Evolutionary conservation across 2,888 invertebrate genomes (phyloP).

Genomic region (Orthonevra nobilis): DNA sequence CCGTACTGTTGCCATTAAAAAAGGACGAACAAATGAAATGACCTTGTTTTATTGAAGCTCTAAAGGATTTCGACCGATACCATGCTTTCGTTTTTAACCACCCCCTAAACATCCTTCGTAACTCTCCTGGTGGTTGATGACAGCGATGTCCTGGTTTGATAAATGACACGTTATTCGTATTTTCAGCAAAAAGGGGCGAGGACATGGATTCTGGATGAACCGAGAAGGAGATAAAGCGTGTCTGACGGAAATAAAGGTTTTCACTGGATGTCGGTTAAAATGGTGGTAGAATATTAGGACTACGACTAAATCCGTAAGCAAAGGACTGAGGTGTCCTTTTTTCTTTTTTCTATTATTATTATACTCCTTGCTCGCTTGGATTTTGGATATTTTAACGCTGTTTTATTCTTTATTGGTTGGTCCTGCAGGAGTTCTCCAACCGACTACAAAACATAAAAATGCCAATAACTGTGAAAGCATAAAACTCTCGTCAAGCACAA

Average conservation of each 20-base stretch:
- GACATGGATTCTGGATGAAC: not conserved
- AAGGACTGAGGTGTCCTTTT: slow-evolving; percentile 40
- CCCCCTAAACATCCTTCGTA: slow-evolving; percentile 35
- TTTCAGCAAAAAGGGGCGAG: slow-evolving; percentile 26
- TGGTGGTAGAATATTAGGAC: slow-evolving; percentile 37
- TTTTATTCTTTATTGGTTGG: slow-evolving; percentile 17
- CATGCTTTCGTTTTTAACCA: no score
- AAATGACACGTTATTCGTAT: slow-evolving; percentile 66
- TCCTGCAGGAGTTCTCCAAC: slow-evolving; percentile 14
- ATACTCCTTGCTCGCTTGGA: slow-evolving; percentile 32
- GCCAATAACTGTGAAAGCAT: slow-evolving; percentile 37
- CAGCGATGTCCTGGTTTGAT: slow-evolving; percentile 57
- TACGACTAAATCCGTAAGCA: not conserved
- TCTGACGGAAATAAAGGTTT: slow-evolving; percentile 63
- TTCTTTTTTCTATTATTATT: slow-evolving; percentile 4
- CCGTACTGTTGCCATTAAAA: slow-evolving; percentile 1
- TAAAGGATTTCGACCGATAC: slow-evolving; percentile 46
- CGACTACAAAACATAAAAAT: slow-evolving; percentile 4
- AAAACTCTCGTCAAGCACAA: slow-evolving; percentile 42
- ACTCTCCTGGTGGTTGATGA: slow-evolving; percentile 36
- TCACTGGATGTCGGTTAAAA: no score
- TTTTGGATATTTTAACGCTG: slow-evolving; percentile 47
- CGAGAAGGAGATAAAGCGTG: slow-evolving; percentile 18
- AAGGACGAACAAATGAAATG: slow-evolving; percentile 39
- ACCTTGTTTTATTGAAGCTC: slow-evolving; percentile 57